A percentile compares a stretch with the other conserved stretches of the same genome.
phyloP scores from a whole-genome alignment of 2,888 invertebrate genomes.

The Nephrocerus scutellatus region DNA sequence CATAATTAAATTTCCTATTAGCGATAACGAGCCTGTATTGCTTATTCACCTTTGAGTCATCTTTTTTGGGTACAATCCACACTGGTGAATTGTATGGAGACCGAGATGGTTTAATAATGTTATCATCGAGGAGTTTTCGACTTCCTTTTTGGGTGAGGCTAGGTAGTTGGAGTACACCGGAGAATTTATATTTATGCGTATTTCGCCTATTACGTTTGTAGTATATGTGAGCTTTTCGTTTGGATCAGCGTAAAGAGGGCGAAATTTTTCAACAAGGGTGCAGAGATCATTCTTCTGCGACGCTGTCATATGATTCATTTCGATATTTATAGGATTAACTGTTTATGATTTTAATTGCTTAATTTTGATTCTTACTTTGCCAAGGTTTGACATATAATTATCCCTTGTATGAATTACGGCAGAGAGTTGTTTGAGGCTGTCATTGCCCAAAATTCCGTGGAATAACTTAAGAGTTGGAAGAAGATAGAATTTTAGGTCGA shows the following conservation, averaged over 20 bases:
- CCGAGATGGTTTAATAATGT: conserved; percentile 13
- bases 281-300: neutral
- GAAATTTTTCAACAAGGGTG: conserved; percentile 1
- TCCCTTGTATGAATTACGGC: conserved; percentile 1
- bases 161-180: conserved; percentile 12
- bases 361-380: neutral
- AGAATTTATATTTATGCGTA: conserved; percentile 3
- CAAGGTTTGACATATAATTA: neutral
- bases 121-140: conserved; percentile 5
- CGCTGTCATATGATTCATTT: neutral
- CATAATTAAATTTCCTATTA: conserved; percentile 6
- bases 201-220: conserved; percentile 3
- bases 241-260: conserved; percentile 2
- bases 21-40: conserved; percentile 13
- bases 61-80: conserved; percentile 14
- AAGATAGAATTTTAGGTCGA: too few relatives aligned
- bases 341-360: neutral
- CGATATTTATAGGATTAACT: neutral
- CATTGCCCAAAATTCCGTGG: too few relatives aligned
- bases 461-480: too few relatives aligned
- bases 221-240: neutral
- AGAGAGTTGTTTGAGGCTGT: neutral
- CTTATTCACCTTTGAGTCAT: conserved; percentile 2
- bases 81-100: too few relatives aligned
- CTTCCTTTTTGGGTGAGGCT: conserved; percentile 2